Evolutionary conservation across 2,797 vertebrate genomes (phyloP).

Genomic region (Gastrophryne carolinensis): DNA sequence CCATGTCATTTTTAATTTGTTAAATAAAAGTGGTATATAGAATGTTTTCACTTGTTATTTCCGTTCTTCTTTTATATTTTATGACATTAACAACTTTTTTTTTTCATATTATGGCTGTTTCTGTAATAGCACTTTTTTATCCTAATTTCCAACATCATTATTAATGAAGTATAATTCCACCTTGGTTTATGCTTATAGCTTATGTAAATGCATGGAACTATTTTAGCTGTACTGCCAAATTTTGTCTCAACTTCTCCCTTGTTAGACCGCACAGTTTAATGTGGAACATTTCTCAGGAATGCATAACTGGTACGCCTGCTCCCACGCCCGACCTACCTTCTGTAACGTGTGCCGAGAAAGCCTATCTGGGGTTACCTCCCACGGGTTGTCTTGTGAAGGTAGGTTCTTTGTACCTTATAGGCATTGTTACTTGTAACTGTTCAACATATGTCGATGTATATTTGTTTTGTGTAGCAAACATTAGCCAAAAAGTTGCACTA

Average conservation of each 20-base stretch:
- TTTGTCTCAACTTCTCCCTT: conserved; percentile 80
- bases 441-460: no score
- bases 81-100: no score
- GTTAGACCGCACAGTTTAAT: conserved; percentile 98
- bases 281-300: conserved; percentile 99
- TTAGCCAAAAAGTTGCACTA: no score
- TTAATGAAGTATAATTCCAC: neutral
- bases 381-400: conserved; percentile 98
- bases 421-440: no score
- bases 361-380: conserved; percentile 95
- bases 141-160: no score
- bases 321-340: conserved; percentile 96
- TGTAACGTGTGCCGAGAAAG: conserved; percentile 98
- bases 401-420: conserved; percentile 50
- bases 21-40: no score
- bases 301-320: conserved; percentile 99
- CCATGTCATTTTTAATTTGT: no score
- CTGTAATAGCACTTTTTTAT: no score
- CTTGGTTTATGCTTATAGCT: neutral
- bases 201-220: conserved; percentile 17
- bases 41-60: no score
- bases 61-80: no score
- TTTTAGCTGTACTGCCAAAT: conserved; percentile 69
- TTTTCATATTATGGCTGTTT: no score
- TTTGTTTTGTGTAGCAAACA: no score